These are phyloP conservation scores for Syrmaticus mikado DNA, from an alignment of 2,113 vertebrate genomes.

Conservation along the genomic window DNA sequence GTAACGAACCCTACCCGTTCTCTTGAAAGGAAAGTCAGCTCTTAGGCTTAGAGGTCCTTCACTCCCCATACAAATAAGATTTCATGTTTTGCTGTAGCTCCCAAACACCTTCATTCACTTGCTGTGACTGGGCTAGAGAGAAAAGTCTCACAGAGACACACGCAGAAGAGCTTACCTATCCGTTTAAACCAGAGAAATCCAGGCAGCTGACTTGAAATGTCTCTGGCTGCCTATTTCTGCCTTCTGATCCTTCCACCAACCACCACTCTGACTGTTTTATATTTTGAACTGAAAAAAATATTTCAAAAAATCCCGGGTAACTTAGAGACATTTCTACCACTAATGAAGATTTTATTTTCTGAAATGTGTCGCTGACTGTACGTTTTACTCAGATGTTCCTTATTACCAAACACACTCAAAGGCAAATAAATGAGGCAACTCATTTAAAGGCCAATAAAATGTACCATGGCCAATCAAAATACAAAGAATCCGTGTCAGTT, in stretches of 20 bases:
- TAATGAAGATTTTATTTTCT: neutral
- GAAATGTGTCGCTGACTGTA: neutral
- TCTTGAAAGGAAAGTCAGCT: neutral
- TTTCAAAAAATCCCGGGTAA: neutral
- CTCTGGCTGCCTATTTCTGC: neutral
- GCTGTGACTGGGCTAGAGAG: neutral
- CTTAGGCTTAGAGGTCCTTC: neutral
- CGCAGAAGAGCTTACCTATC: accelerated
- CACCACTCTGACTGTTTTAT: neutral
- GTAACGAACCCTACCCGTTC: neutral
- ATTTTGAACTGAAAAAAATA: neutral
- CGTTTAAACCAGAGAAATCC: neutral
- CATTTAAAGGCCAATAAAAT: neutral
- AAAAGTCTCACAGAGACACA: neutral
- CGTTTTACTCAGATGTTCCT: neutral
- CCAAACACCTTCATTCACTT: neutral
- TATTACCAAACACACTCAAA: neutral
- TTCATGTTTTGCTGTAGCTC: neutral
- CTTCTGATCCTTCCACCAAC: neutral
- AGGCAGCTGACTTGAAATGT: neutral
- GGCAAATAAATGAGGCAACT: neutral
- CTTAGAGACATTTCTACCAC: neutral
- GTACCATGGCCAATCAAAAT: neutral
- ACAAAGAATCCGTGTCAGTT: neutral
- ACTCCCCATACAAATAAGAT: neutral